A percentile compares a stretch with the other conserved stretches of the same genome.
Evolutionary conservation across 1,140 invertebrate species (phyloP).

Genomic region (Cephus cinctus): DNA sequence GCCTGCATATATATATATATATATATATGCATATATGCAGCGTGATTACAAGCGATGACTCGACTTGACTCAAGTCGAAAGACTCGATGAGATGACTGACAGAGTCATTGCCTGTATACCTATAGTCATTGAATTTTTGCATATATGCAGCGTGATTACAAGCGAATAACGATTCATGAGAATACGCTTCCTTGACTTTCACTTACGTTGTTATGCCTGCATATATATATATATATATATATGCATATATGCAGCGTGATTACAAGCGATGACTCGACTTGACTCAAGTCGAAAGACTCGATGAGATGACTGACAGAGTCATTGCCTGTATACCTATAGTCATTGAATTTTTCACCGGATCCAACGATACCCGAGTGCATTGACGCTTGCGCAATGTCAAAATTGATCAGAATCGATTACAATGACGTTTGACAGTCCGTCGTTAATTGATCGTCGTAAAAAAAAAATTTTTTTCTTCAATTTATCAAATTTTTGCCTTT

Average conservation of each 20-base stretch:
- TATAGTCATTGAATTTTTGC: slow-evolving; percentile 35
- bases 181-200: slow-evolving; percentile 34
- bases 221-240: too few relatives aligned
- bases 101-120: slow-evolving; percentile 32
- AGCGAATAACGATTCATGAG: too few relatives aligned
- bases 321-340: slow-evolving; percentile 33
- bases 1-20: too few relatives aligned
- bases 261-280: slow-evolving; percentile 37
- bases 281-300: slow-evolving; percentile 28
- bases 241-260: slow-evolving; percentile 31
- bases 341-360: slow-evolving; percentile 30
- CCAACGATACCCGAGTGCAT: too few relatives aligned
- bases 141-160: too few relatives aligned
- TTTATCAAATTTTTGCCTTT: too few relatives aligned
- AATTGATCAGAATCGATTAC: too few relatives aligned
- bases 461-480: too few relatives aligned
- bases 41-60: slow-evolving; percentile 39
- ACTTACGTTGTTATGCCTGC: slow-evolving; percentile 25
- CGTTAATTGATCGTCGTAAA: too few relatives aligned
- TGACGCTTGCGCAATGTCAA: too few relatives aligned
- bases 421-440: too few relatives aligned
- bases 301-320: slow-evolving; percentile 28
- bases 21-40: slow-evolving; percentile 25
- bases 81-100: slow-evolving; percentile 25
- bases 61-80: slow-evolving; percentile 29